Base-by-base conservation (phyloP, 2,888 invertebrate genomes). In the Apotomis turbidana region DNA sequence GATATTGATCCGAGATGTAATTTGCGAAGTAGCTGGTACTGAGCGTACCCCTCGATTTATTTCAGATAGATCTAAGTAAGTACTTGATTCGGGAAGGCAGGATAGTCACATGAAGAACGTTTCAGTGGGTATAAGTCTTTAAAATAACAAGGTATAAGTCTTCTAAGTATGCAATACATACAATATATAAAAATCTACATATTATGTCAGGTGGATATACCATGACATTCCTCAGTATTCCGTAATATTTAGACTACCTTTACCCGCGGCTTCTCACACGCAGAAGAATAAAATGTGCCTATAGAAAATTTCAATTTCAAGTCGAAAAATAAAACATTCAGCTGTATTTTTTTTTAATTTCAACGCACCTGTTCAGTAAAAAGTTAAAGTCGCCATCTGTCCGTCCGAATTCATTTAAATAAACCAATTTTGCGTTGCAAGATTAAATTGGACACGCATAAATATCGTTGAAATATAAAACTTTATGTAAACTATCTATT, bases 1-100 rank as follows among this genome's bases (percentile, higher is more conserved):
- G 41, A 61, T 71, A 67, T 71, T 57, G 66, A 71, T 61, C 71
- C 49, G 12, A 66, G 64, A 54, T 60, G 71, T 63, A 64, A 63
- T 52, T 70, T 64, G 41, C 41, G 9, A 12, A 71, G 15, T 55
- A 46, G 15, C 57, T 46, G 49, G 5, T 41, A 41, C 41, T 41
- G 5, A 3, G 44, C 6, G 49, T 38, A 41, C 15, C 55, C 12
- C 3, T 13, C 51, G 49, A 27, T 13, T 13, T 51, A 60, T 44
- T 60, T 66, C 44, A 27, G 5, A 36, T 4, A 2, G 27, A 27
- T 27, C 27, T 27, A 27, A 2, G 27, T 27, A 27, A 27, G 27
- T 27, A 27, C 27, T 27, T 27, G 27, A 27, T 27, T 27, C 27
- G 27, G 27, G 27, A 1, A 27, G 27, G 27, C 27, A 27, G 27